Percentiles rank a stretch among this genome's conserved stretches.
phyloP scores from a whole-genome alignment of 2,113 vertebrate genomes.

The Pollachius pollachius region DNA sequence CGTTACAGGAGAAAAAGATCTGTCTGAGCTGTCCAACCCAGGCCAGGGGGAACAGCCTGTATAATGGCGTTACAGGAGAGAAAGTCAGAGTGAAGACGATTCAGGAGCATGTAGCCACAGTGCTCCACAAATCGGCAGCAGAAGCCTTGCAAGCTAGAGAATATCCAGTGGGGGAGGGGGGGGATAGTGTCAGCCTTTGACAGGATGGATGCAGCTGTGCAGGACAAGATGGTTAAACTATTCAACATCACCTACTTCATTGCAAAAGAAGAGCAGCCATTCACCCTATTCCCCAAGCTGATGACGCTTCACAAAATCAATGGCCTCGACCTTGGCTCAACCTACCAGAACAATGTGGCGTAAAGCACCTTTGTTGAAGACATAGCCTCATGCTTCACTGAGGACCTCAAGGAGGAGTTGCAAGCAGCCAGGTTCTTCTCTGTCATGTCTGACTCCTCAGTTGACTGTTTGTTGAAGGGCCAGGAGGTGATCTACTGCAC shows the following conservation, averaged over 20 bases:
- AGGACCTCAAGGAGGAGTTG: not conserved
- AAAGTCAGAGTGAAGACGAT: constrained; percentile 1
- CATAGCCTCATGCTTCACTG: constrained; percentile 4
- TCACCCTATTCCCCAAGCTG: constrained; percentile 3
- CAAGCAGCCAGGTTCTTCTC: not conserved
- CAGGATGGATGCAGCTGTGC: not conserved
- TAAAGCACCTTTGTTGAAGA: not conserved
- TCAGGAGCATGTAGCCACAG: constrained; percentile 2
- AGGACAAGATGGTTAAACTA: constrained; percentile 9
- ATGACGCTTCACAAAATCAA: not conserved
- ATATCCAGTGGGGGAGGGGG: not conserved
- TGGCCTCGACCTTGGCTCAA: not conserved
- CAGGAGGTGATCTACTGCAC: constrained; percentile 3
- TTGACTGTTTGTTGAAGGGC: not conserved
- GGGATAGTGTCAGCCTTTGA: constrained; percentile 3
- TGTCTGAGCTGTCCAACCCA: too few species aligned
- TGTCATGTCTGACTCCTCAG: constrained; percentile 1
- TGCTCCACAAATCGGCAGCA: not conserved
- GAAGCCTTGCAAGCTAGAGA: not conserved
- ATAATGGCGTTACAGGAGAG: constrained; percentile 1
- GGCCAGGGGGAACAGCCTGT: too few species aligned
- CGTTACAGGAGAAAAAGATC: too few species aligned
- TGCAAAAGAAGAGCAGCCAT: constrained; percentile 1
- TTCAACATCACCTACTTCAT: constrained; percentile 17
- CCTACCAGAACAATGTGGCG: not conserved